Conservation (phyloP, 1,140 invertebrate genomes). For the Drosophila lacertosa region DNA sequence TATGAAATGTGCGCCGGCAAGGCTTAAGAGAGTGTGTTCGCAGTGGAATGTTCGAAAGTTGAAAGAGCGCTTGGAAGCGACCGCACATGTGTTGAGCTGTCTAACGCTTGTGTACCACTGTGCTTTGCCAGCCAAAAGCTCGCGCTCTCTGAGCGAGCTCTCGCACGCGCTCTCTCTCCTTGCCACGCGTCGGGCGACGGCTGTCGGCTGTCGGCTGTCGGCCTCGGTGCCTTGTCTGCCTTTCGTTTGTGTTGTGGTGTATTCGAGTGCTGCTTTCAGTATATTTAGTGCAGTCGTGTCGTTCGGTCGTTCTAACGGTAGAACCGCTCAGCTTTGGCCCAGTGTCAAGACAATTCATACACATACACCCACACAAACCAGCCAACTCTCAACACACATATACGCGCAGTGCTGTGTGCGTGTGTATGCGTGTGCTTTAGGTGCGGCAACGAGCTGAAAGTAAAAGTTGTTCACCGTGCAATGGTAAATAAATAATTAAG, state of each 20-base stretch:
- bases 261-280: slow-evolving; percentile 61
- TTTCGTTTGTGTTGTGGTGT: slow-evolving; percentile 43
- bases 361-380: slow-evolving; percentile 26
- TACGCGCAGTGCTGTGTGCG: slow-evolving; percentile 8
- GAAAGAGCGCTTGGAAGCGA: slow-evolving; percentile 53
- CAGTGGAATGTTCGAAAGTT: slow-evolving; percentile 26
- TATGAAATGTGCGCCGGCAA: slow-evolving; percentile 40
- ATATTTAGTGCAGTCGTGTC: slow-evolving; percentile 82
- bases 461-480: slow-evolving; percentile 67
- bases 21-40: slow-evolving; percentile 4
- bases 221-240: slow-evolving; percentile 35
- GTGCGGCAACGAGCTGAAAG: slow-evolving; percentile 53
- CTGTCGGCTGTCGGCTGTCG: slow-evolving; percentile 20
- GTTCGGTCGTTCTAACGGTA: slow-evolving; percentile 73
- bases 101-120: slow-evolving; percentile 47
- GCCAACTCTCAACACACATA: slow-evolving; percentile 13
- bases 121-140: slow-evolving; percentile 53
- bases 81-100: slow-evolving; percentile 21
- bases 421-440: slow-evolving; percentile 19
- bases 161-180: slow-evolving; percentile 10
- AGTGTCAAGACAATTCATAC: slow-evolving; percentile 60
- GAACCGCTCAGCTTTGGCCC: slow-evolving; percentile 42
- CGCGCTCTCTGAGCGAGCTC: slow-evolving; percentile 1
- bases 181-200: slow-evolving; percentile 52
- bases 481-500: slow-evolving; percentile 66